These are phyloP conservation scores for Drosophila albomicans DNA, from an alignment of 1,140 invertebrate species.

Conservation along the genomic window DNA sequence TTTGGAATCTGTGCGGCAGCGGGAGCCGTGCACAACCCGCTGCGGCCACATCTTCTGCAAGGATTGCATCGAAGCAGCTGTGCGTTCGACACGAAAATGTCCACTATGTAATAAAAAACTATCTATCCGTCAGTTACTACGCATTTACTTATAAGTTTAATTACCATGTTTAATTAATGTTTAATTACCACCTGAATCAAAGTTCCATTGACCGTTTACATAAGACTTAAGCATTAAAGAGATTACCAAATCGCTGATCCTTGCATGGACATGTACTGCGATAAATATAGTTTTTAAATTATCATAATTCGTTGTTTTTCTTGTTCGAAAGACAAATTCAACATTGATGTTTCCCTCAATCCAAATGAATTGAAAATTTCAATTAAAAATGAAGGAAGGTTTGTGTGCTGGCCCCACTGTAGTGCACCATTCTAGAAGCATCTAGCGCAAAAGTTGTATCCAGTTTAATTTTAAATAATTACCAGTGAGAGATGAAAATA, in stretches of 20 bases:
- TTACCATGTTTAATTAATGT: neutral
- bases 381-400: too few relatives aligned
- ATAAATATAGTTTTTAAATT: too few relatives aligned
- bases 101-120: constrained; percentile 64
- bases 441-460: constrained; percentile 56
- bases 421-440: constrained; percentile 51
- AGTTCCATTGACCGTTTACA: too few relatives aligned
- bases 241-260: too few relatives aligned
- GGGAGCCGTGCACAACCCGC: constrained; percentile 52
- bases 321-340: too few relatives aligned
- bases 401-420: neutral
- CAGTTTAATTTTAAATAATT: constrained; percentile 73
- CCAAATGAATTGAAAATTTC: too few relatives aligned
- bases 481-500: constrained; percentile 32
- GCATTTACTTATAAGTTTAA: constrained; percentile 56
- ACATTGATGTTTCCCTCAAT: too few relatives aligned
- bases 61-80: constrained; percentile 42
- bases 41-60: constrained; percentile 70
- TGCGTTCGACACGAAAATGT: constrained; percentile 49
- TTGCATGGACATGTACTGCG: too few relatives aligned
- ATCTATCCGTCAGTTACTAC: constrained; percentile 25
- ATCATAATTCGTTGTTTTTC: too few relatives aligned
- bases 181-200: too few relatives aligned
- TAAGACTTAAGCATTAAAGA: too few relatives aligned
- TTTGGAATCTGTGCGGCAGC: constrained; percentile 38